Evolutionary conservation across 2,888 invertebrate species (phyloP).

Genomic region (Pandemis corylana): DNA sequence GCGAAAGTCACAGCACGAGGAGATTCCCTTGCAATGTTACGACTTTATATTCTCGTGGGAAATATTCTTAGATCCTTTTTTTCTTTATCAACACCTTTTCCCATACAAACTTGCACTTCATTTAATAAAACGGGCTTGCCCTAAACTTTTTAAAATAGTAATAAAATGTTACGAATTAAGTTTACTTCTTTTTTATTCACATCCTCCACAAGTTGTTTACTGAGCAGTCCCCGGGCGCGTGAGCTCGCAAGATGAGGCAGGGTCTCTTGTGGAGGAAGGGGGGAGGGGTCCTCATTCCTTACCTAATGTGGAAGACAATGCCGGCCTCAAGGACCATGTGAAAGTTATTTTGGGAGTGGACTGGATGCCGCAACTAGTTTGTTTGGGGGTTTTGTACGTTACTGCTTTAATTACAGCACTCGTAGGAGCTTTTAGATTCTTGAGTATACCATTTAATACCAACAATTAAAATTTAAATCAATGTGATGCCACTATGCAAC

Average conservation of each 20-base stretch:
- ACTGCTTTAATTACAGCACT: slow-evolving; percentile 4
- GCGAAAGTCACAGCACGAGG: slow-evolving; percentile 12
- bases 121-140: not conserved
- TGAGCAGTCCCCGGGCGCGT: slow-evolving; percentile 60
- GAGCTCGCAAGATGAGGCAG: slow-evolving; percentile 69
- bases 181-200: slow-evolving; percentile 13
- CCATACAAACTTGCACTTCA: not conserved
- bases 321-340: slow-evolving; percentile 64
- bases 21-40: slow-evolving; percentile 18
- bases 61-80: slow-evolving; percentile 20
- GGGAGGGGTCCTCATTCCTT: slow-evolving; percentile 65
- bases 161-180: slow-evolving; percentile 17
- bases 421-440: not conserved
- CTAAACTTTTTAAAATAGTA: not conserved
- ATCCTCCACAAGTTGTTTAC: slow-evolving; percentile 34
- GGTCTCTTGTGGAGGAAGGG: slow-evolving; percentile 38
- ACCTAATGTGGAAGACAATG: slow-evolving; percentile 83
- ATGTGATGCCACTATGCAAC: slow-evolving; percentile 3
- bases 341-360: slow-evolving; percentile 60
- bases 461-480: not conserved
- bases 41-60: slow-evolving; percentile 27
- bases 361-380: slow-evolving; percentile 29
- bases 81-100: slow-evolving; percentile 19
- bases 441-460: not conserved
- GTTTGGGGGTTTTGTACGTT: slow-evolving; percentile 14